Conservation (phyloP, 2,888 invertebrate species). For the Sepioteuthis lessoniana region DNA sequence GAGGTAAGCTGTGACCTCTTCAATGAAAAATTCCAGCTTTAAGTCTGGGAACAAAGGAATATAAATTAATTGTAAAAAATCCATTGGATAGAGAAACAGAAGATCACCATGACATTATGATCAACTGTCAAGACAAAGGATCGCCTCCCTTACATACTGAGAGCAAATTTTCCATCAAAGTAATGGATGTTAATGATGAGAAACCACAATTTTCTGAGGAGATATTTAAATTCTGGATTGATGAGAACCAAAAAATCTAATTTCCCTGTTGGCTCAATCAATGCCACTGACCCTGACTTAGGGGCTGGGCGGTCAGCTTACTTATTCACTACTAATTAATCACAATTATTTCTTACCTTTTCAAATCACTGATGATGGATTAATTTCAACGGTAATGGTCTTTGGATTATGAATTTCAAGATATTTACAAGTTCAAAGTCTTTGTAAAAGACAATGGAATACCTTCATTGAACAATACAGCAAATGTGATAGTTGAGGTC, state of each 20-base stretch:
- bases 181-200: slow-evolving; percentile 40
- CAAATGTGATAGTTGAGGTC: background rate
- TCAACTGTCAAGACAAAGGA: slow-evolving; percentile 42
- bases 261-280: slow-evolving; percentile 42
- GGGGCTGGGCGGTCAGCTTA: slow-evolving; percentile 39
- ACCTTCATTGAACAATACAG: background rate
- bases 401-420: background rate
- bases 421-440: background rate
- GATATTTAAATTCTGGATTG: slow-evolving; percentile 38
- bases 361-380: background rate
- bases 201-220: slow-evolving; percentile 38
- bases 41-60: slow-evolving; percentile 26
- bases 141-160: background rate
- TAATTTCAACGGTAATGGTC: background rate
- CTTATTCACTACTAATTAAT: background rate
- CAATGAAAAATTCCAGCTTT: slow-evolving; percentile 42
- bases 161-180: slow-evolving; percentile 35
- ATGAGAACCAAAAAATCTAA: slow-evolving; percentile 36
- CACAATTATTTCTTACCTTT: background rate
- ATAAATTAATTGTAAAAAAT: slow-evolving; percentile 41
- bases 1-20: slow-evolving; percentile 41
- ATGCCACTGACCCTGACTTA: slow-evolving; percentile 38
- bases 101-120: slow-evolving; percentile 5
- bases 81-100: slow-evolving; percentile 38
- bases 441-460: background rate